These are phyloP conservation scores for Gymnothorax javanicus DNA, from an alignment of 2,797 vertebrate genomes.

Conservation along the genomic window DNA sequence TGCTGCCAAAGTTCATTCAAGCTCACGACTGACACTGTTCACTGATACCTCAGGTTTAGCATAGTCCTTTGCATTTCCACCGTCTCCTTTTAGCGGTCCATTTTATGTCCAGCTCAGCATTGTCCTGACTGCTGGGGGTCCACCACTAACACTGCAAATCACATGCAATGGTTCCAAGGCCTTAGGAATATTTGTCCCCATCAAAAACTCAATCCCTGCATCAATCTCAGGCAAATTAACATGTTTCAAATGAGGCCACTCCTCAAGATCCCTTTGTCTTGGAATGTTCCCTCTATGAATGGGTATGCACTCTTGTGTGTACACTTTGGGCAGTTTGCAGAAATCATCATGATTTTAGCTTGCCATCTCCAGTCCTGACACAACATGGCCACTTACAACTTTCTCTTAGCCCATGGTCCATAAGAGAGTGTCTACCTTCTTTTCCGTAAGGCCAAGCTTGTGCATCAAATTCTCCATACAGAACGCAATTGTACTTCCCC, in stretches of 20 bases:
- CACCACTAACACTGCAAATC: constrained; percentile 18
- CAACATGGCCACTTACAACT: background rate
- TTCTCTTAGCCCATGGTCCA: constrained; percentile 21
- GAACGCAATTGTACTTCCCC: constrained; percentile 26
- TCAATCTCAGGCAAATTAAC: background rate
- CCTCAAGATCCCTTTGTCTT: background rate
- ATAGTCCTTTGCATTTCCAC: background rate
- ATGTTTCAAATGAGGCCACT: background rate
- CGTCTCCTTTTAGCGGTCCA: constrained; percentile 20
- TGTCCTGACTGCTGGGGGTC: constrained; percentile 32
- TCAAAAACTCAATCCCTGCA: background rate
- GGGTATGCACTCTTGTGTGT: background rate
- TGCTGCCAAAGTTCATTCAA: constrained; percentile 36
- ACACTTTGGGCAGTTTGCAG: background rate
- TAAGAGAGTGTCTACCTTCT: background rate
- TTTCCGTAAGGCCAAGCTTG: constrained; percentile 1
- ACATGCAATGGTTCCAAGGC: background rate
- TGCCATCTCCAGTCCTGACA: background rate
- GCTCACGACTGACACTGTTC: background rate
- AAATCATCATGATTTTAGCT: background rate
- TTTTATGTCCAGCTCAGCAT: constrained; percentile 35
- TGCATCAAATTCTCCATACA: constrained; percentile 30
- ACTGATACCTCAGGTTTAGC: background rate
- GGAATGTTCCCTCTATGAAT: background rate
- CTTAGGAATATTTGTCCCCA: background rate